Percentiles rank a stretch among this genome's conserved stretches.
phyloP scores from a whole-genome alignment of 2,113 vertebrate genomes.

The Indri indri region DNA sequence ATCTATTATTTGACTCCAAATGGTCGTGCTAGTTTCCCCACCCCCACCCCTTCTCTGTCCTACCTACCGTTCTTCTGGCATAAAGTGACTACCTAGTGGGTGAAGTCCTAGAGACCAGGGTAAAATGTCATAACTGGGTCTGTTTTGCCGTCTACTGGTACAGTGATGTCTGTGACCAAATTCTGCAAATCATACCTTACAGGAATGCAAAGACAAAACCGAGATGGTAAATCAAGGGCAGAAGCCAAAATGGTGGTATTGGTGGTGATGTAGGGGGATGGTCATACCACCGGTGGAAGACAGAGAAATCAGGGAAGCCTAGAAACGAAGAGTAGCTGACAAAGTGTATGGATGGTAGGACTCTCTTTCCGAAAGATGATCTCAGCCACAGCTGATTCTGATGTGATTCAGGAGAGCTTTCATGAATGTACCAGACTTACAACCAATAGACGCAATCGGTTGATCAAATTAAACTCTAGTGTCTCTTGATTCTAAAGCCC shows the following conservation, averaged over 20 bases:
- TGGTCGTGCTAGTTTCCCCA: neutral
- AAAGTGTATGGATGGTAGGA: accelerated
- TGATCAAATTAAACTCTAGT: neutral
- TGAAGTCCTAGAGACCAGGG: neutral
- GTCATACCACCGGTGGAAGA: neutral
- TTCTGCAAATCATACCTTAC: neutral
- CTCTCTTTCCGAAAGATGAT: neutral
- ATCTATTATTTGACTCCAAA: constrained; percentile 13
- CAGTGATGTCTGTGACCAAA: neutral
- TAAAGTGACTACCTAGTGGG: neutral
- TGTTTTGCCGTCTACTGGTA: neutral
- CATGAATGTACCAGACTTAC: neutral
- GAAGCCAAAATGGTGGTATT: neutral
- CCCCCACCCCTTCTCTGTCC: neutral
- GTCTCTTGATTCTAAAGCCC: neutral
- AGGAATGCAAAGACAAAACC: neutral
- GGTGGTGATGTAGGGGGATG: accelerated
- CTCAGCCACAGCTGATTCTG: neutral
- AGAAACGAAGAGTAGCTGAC: neutral
- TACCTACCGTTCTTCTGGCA: neutral
- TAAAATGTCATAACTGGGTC: too few species aligned
- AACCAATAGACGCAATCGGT: neutral
- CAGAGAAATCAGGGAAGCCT: neutral
- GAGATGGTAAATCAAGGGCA: neutral
- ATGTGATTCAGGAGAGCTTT: neutral